Conservation (phyloP, 2,797 vertebrate species). For the Lepus townsendii region DNA sequence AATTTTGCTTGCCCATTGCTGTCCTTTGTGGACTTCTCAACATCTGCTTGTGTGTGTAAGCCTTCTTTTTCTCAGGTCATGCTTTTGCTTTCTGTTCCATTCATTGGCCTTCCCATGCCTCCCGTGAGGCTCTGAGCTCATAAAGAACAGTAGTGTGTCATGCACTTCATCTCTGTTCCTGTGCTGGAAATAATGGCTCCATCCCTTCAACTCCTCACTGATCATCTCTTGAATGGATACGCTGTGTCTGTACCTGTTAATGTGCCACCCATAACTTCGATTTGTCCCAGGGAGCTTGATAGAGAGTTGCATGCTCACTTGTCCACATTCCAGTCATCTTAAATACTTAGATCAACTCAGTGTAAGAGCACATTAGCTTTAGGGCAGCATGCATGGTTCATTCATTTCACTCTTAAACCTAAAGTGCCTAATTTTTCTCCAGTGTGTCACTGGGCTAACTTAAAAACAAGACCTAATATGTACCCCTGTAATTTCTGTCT, state of each 20-base stretch:
- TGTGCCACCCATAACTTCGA: background rate
- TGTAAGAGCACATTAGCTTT: background rate
- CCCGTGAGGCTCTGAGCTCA: background rate
- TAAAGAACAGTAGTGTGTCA: background rate
- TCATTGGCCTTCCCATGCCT: background rate
- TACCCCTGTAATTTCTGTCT: constrained; percentile 25
- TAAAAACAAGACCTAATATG: background rate
- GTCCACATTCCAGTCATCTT: background rate
- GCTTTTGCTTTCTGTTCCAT: background rate
- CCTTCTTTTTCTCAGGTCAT: background rate
- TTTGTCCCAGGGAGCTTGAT: background rate
- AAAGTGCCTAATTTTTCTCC: background rate
- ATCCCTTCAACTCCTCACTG: background rate
- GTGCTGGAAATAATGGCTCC: background rate
- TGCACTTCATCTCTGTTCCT: constrained; percentile 6
- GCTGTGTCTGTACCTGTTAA: constrained; percentile 6
- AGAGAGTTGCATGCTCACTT: background rate
- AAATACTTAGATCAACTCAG: background rate
- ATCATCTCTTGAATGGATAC: background rate
- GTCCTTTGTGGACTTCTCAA: background rate
- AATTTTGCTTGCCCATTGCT: background rate
- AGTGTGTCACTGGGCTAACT: background rate
- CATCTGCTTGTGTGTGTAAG: background rate
- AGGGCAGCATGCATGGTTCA: background rate
- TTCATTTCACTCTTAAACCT: background rate